A percentile compares a stretch with the other conserved stretches of the same genome.
phyloP scores from a whole-genome alignment of 2,113 vertebrate species.

The Myiozetetes cayanensis region DNA sequence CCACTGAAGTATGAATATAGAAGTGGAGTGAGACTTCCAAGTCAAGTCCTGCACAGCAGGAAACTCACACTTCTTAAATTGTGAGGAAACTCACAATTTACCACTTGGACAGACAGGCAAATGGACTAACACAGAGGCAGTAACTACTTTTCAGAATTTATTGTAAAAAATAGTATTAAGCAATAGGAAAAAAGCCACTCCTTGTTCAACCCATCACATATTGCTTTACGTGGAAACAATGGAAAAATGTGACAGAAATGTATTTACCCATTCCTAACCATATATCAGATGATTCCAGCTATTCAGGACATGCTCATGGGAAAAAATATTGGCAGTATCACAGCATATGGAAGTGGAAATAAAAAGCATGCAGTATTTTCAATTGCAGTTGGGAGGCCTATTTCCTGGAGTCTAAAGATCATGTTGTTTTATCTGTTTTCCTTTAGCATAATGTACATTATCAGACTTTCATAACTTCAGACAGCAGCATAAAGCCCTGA shows the following conservation, averaged over 20 bases:
- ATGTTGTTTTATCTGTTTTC: slow-evolving; percentile 64
- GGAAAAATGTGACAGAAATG: slow-evolving; percentile 29
- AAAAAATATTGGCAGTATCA: slow-evolving; percentile 27
- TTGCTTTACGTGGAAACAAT: slow-evolving; percentile 45
- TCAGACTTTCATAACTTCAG: slow-evolving; percentile 54
- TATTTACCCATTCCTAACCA: slow-evolving; percentile 37
- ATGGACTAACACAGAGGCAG: not conserved
- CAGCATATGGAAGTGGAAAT: slow-evolving; percentile 45
- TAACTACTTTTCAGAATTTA: slow-evolving; percentile 41
- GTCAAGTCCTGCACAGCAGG: not conserved
- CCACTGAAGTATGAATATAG: not conserved
- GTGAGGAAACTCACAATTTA: not conserved
- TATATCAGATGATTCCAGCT: not conserved
- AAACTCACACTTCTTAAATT: accelerated
- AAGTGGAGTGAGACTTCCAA: not conserved
- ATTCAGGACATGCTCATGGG: slow-evolving; percentile 21
- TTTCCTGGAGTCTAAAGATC: slow-evolving; percentile 57
- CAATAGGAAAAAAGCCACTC: slow-evolving; percentile 48
- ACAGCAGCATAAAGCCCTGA: slow-evolving; percentile 46
- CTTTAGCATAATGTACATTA: slow-evolving; percentile 63
- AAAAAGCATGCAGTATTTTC: slow-evolving; percentile 59
- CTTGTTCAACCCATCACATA: slow-evolving; percentile 9
- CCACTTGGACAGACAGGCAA: not conserved
- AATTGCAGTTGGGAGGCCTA: slow-evolving; percentile 41
- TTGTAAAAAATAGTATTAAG: slow-evolving; percentile 62